Conservation (phyloP, 1,140 invertebrate genomes). For the Neodiprion lecontei region DNA sequence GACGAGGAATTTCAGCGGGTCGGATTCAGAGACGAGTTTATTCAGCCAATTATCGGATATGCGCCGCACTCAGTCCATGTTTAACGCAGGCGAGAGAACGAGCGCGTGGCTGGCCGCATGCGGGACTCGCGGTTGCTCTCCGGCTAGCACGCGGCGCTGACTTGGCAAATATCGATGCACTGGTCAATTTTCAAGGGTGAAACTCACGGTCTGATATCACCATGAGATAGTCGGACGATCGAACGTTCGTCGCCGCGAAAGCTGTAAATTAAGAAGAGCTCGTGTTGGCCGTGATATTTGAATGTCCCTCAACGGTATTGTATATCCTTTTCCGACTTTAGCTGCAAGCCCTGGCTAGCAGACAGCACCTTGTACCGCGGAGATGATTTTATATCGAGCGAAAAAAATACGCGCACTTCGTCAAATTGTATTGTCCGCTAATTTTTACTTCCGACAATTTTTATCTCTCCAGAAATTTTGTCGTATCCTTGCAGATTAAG, state of each 20-base stretch:
- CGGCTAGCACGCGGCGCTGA: background rate
- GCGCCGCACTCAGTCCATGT: background rate
- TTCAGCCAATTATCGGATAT: too few species aligned
- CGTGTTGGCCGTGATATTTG: too few species aligned
- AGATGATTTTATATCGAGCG: background rate
- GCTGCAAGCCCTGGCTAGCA: constrained; percentile 3
- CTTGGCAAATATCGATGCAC: background rate
- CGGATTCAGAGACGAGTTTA: background rate
- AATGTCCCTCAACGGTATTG: too few species aligned
- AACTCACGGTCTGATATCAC: too few species aligned
- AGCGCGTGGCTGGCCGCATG: background rate
- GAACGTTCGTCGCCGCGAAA: background rate
- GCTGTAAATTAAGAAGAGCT: too few species aligned
- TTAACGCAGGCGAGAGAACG: background rate
- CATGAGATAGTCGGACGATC: too few species aligned
- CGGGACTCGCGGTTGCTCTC: background rate
- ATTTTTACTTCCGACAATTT: constrained; percentile 19
- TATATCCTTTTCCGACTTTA: too few species aligned
- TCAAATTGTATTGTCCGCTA: constrained; percentile 17
- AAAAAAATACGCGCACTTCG: background rate
- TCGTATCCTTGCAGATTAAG: constrained; percentile 43
- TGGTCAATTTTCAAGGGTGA: background rate
- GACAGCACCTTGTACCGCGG: constrained; percentile 7
- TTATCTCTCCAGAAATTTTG: constrained; percentile 19
- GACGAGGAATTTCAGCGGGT: background rate